phyloP scores from a whole-genome alignment of 2,113 vertebrate genomes.

The Myanophis thanlyinensis region DNA sequence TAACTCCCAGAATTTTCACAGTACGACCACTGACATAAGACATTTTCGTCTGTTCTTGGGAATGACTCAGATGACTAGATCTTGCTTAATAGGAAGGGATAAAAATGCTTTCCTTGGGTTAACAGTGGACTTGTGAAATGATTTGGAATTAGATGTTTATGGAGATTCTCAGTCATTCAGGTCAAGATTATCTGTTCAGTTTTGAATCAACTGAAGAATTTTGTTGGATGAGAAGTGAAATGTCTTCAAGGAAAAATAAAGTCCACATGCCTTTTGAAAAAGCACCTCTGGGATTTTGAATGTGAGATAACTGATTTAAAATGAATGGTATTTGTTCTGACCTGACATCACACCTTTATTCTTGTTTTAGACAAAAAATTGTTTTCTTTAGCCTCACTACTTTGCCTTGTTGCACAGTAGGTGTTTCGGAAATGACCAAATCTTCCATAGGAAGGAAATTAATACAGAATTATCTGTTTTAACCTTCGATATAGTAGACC shows the following conservation, averaged over 20 bases:
- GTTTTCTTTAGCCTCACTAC: background rate
- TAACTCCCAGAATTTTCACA: background rate
- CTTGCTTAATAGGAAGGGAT: background rate
- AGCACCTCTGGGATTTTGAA: background rate
- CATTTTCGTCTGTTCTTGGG: no score
- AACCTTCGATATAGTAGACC: background rate
- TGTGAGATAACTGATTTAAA: background rate
- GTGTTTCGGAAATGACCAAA: background rate
- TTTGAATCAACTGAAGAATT: no score
- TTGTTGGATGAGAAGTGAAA: background rate
- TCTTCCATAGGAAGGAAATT: background rate
- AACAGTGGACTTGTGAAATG: background rate
- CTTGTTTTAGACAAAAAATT: background rate
- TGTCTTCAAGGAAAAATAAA: background rate
- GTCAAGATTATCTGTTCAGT: no score
- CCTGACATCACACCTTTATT: background rate
- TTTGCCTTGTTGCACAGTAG: background rate
- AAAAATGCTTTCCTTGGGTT: background rate
- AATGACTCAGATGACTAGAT: no score
- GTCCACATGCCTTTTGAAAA: background rate
- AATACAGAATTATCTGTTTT: background rate
- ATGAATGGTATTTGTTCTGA: background rate
- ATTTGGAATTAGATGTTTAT: background rate
- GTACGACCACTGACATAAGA: no score
- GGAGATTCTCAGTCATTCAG: no score